Conservation (phyloP, 1,140 invertebrate genomes). For the Neuroterus valhalla region DNA sequence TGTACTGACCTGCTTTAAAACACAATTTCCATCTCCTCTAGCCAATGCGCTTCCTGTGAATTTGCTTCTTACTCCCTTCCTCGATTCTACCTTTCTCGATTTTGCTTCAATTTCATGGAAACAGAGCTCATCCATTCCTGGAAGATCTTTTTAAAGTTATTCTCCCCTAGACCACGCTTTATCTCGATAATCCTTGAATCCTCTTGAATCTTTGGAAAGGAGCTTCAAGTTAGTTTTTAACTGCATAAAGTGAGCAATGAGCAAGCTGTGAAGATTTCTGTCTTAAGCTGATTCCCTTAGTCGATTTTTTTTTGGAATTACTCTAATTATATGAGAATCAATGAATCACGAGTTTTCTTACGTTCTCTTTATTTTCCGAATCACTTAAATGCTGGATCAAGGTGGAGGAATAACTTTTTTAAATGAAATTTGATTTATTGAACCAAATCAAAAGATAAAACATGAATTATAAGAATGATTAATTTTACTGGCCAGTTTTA, state of each 20-base stretch:
- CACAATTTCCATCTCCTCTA: constrained; percentile 9
- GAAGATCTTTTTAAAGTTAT: constrained; percentile 25
- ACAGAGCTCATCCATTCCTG: neutral
- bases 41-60: neutral
- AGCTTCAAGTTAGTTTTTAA: constrained; percentile 15
- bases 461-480: too few relatives aligned
- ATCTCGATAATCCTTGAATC: constrained; percentile 13
- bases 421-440: too few relatives aligned
- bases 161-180: neutral
- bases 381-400: neutral
- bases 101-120: constrained; percentile 12
- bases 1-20: constrained; percentile 15
- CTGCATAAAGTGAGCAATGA: neutral
- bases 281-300: neutral
- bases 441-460: too few relatives aligned
- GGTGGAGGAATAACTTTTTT: too few relatives aligned
- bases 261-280: neutral
- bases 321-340: neutral
- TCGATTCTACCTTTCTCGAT: neutral
- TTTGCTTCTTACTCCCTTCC: neutral
- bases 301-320: neutral
- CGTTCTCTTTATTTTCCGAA: neutral
- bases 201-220: neutral
- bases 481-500: too few relatives aligned
- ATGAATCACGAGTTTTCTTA: neutral